A percentile compares a stretch with the other conserved stretches of the same genome.
phyloP scores from a whole-genome alignment of 2,113 vertebrate species.

The Eurypyga helias region DNA sequence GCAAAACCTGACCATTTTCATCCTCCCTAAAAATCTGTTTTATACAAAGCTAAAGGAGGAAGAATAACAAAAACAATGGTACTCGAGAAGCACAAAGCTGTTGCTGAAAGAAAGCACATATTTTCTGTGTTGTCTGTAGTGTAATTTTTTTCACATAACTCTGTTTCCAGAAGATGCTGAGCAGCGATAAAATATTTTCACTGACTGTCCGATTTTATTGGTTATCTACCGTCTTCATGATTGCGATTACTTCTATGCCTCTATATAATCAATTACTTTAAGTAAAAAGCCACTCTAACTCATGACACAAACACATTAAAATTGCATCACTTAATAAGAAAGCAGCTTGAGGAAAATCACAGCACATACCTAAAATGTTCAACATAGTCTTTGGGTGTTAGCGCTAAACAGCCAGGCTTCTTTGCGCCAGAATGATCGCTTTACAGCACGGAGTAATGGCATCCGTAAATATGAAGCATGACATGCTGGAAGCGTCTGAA shows the following conservation, averaged over 20 bases:
- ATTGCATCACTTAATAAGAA: neutral
- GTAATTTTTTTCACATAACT: neutral
- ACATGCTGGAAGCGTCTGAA: neutral
- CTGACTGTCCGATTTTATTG: neutral
- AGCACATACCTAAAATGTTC: neutral
- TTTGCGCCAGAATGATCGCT: neutral
- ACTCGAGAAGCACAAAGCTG: neutral
- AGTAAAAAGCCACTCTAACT: neutral
- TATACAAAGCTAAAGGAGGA: neutral
- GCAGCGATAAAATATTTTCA: neutral
- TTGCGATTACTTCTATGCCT: neutral
- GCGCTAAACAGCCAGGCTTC: neutral
- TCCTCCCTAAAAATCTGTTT: neutral
- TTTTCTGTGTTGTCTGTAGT: neutral
- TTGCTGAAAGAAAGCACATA: neutral
- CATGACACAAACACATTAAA: conserved; percentile 1
- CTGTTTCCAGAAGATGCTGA: neutral
- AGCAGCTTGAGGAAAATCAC: neutral
- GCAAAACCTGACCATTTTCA: neutral
- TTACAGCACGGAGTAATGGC: neutral
- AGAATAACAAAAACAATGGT: neutral
- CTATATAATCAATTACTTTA: neutral
- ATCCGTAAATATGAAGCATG: neutral
- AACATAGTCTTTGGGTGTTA: neutral
- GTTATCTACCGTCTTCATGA: neutral